Base-by-base conservation (phyloP, 92 coral and sea anemone species). In the Epizoanthus stellaris region DNA sequence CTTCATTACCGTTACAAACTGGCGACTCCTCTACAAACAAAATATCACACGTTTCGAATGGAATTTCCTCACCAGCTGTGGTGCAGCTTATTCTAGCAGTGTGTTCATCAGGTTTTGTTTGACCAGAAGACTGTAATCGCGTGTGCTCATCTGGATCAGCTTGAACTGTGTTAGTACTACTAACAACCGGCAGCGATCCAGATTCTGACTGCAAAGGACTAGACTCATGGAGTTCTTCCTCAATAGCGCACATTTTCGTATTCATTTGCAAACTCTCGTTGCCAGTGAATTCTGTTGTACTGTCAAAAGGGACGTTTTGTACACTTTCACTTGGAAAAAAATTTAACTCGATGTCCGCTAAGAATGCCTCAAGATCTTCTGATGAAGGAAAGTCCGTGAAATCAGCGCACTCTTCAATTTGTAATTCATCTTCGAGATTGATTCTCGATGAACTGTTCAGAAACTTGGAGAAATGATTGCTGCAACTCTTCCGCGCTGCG, bases 331-430 rank as follows among this genome's bases (percentile, higher is more conserved):
- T 67, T 17, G 15, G 16, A 42, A 47, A 77, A 52, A 57, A 81
- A 11, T 68, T 90, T 23, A 81, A 75, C 23, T 89, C 91, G 8
- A 92, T 73, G 64, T 84, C 93, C 67, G 93, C 91, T 75, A 90
- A 84, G 68, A 92, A 90, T 3, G 82, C 93, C 47, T 90, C 89
- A 67, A 92, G 82, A 68, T 92, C 93, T 69, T 92, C 95, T 2
- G 91, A 90, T 45, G 95, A 87, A 4, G 89, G 94, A 64, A 91
- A 86, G 68, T 91, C 94, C 1, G 83, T 62, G 21, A 85, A 76
- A 16, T 85, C 85, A 6, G 72, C 79, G 47, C 23, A 45, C 23
- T 64, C 80, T 2, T 80, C 69, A 30, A 14, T 76, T 38, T 58
- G 25, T 5, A 30, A 39, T 14, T 38, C 61, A 15, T 76, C 53